Base-by-base conservation (phyloP, 2,113 vertebrate species). In the Microtus pennsylvanicus region DNA sequence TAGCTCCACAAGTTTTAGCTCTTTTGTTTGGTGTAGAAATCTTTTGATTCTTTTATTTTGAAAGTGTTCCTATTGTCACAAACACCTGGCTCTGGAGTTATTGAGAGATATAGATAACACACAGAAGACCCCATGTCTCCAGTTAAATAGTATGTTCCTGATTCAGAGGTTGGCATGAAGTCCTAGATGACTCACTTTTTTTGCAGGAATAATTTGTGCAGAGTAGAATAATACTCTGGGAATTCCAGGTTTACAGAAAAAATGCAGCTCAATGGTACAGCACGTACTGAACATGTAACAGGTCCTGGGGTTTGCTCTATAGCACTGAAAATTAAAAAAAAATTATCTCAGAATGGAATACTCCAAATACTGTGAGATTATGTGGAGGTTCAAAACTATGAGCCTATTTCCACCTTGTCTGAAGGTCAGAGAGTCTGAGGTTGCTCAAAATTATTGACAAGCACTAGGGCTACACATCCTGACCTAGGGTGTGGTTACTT, bases 11-110 rank as follows among this genome's bases (percentile, higher is more conserved):
- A 77, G 75, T 87, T 95, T 47, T 4, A 61, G 33, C 45, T 77
- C 2, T 77, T 50, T 42, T 89, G 21, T 81, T 93, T 86, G 7
- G 42, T 45, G 58, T 30, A 94, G 69, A 90, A 75, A 13, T 74
- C 12, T 93, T 93, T 93, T 78, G 33, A 35, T 45, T 89, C 2
- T 81, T 94, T 92, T 76, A 76, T 94, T 75, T 17, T 85, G n/a
- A n/a, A 70, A 77, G 22, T 67, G 50, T 67, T 90, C 33, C 61
- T 90, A 80, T 52, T 86, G 81, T 95, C 75, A 87, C 58, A 55
- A 38, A 82, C 16, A 69, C 72, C 65, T 93, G 47, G 52, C 28
- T 21, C 78, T 89, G 72, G 87, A 58, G 35, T 33, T 47, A 88
- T 14, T 88, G 47, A 88, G 3, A 96, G 63, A 45, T 16, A 58